phyloP scores from a whole-genome alignment of 1,140 invertebrate genomes.

The Drosophila pseudoananassae region DNA sequence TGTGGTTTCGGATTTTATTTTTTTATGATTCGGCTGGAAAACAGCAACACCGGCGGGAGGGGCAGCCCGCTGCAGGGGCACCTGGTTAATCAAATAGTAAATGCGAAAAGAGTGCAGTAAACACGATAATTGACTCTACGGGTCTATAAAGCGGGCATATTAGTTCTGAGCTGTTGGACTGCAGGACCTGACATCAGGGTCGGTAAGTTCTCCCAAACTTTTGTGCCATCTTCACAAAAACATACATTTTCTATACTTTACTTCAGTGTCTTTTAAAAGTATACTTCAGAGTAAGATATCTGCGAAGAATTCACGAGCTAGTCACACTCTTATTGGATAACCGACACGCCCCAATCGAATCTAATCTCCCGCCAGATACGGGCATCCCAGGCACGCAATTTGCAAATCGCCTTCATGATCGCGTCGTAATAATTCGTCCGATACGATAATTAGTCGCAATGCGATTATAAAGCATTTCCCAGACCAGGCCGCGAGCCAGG shows the following conservation, averaged over 20 bases:
- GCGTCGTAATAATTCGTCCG: conserved; percentile 70
- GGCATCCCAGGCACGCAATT: conserved; percentile 60
- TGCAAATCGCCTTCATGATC: conserved; percentile 62
- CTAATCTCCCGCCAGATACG: conserved; percentile 44
- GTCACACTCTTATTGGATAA: too few species aligned
- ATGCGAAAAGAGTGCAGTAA: conserved; percentile 67
- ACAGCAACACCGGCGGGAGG: background rate
- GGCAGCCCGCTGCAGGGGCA: conserved; percentile 8
- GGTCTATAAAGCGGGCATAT: conserved; percentile 51
- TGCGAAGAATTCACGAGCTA: too few species aligned
- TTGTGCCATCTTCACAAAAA: background rate
- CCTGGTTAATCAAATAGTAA: conserved; percentile 76
- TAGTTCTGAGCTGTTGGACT: background rate
- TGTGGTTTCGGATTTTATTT: conserved; percentile 14
- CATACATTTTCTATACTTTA: too few species aligned
- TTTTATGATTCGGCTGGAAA: conserved; percentile 12
- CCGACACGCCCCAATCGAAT: conserved; percentile 30
- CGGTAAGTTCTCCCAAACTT: too few species aligned
- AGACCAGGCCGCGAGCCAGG: conserved; percentile 11
- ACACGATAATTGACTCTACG: conserved; percentile 72
- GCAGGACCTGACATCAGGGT: too few species aligned
- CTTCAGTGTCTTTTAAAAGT: too few species aligned
- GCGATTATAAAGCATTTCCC: conserved; percentile 73
- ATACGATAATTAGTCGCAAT: conserved; percentile 82
- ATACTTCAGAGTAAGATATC: too few species aligned